A percentile compares a stretch with the other conserved stretches of the same genome.
These are phyloP conservation scores for Notodonta dromedarius DNA, from an alignment of 2,888 invertebrate species.

Conservation along the genomic window DNA sequence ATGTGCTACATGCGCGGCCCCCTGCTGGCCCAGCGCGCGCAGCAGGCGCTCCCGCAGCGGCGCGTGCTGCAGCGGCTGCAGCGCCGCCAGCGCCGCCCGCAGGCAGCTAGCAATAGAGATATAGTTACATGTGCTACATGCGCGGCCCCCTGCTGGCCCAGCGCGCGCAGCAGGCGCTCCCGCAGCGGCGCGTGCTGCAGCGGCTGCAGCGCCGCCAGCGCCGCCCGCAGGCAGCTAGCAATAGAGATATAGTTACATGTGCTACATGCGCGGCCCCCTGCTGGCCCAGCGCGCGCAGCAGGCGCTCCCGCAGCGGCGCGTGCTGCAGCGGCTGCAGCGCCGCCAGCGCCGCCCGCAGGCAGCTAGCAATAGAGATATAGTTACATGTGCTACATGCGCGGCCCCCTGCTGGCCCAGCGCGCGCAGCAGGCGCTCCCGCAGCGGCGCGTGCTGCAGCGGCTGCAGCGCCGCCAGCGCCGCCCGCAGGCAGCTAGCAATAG, in stretches of 20 bases:
- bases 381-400: conserved; percentile 12
- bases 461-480: conserved; percentile 90
- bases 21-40: conserved; percentile 44
- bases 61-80: conserved; percentile 83
- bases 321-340: conserved; percentile 86
- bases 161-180: conserved; percentile 52
- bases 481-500: conserved; percentile 85
- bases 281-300: conserved; percentile 48
- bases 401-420: conserved; percentile 44
- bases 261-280: conserved; percentile 16
- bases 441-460: conserved; percentile 81
- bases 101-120: conserved; percentile 83
- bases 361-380: conserved; percentile 67
- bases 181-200: conserved; percentile 83
- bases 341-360: conserved; percentile 89
- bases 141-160: conserved; percentile 32
- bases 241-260: background rate
- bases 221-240: conserved; percentile 88
- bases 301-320: conserved; percentile 76
- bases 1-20: conserved; percentile 15
- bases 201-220: conserved; percentile 88
- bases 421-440: conserved; percentile 68
- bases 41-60: conserved; percentile 75
- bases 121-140: conserved; percentile 6
- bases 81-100: conserved; percentile 89